Conservation (phyloP, 53 echinoderm and acorn worm genomes). For the Zoroaster sp. region DNA sequence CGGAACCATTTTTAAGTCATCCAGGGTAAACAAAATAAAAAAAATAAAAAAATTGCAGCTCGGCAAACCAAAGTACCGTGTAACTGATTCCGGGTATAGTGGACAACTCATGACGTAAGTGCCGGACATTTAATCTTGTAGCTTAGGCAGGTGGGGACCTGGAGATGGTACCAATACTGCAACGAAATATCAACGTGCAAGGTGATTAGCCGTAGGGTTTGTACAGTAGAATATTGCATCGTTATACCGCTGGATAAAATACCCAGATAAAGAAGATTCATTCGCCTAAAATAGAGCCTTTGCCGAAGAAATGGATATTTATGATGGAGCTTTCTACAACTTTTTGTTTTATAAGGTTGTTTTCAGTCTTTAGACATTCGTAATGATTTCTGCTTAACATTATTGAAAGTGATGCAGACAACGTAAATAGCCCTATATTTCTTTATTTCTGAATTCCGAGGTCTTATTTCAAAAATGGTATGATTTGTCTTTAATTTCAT, state of each 20-base stretch:
- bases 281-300: neutral
- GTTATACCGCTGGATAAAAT: neutral
- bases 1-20: too few relatives aligned
- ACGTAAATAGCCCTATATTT: neutral
- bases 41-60: too few relatives aligned
- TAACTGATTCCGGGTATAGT: neutral
- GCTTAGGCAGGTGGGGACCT: slow-evolving; percentile 23
- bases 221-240: neutral
- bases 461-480: neutral
- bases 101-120: slow-evolving; percentile 15
- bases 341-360: neutral
- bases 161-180: neutral
- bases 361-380: neutral
- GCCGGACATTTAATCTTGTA: slow-evolving; percentile 17
- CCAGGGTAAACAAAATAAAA: too few relatives aligned
- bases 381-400: neutral
- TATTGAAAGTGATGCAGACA: neutral
- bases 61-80: too few relatives aligned
- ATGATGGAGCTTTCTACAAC: neutral
- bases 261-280: neutral
- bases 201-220: slow-evolving; percentile 21
- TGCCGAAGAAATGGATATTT: neutral
- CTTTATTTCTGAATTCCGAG: neutral
- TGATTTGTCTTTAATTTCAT: neutral
- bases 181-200: slow-evolving; percentile 21